Conservation (phyloP, 2,888 invertebrate genomes). For the Pristionchus japonicus region DNA sequence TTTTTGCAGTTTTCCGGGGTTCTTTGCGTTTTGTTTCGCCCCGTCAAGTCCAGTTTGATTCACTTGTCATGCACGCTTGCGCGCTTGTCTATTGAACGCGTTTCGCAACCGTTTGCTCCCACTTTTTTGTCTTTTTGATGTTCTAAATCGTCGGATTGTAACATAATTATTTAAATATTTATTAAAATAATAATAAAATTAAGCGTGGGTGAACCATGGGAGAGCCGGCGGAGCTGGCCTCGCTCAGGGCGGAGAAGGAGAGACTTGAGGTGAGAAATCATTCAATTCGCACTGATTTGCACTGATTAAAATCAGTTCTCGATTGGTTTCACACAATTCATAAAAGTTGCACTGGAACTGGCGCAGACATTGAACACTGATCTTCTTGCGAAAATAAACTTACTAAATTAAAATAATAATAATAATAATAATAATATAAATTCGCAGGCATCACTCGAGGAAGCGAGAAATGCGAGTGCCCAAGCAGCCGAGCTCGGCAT, state of each 20-base stretch:
- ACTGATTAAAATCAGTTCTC: no score
- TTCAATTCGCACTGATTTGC: neutral
- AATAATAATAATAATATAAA: conserved; percentile 52
- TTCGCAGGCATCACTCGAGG: conserved; percentile 59
- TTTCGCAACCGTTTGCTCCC: neutral
- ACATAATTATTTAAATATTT: neutral
- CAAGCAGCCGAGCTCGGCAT: conserved; percentile 52
- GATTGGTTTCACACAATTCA: neutral
- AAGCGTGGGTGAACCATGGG: conserved; percentile 28
- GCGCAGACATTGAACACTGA: no score
- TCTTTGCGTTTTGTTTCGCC: neutral
- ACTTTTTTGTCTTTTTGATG: no score
- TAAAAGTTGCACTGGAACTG: neutral
- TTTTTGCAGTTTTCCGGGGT: neutral
- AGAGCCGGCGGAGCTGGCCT: neutral
- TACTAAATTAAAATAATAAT: neutral
- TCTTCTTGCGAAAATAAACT: no score
- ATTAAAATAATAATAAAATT: neutral
- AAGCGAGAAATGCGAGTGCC: conserved; percentile 59
- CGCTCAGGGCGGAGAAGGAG: neutral
- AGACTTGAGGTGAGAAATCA: neutral
- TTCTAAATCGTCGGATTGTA: neutral
- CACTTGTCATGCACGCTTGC: neutral
- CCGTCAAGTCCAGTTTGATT: neutral
- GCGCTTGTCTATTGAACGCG: neutral